These are phyloP conservation scores for Megaceryle maxima DNA, from an alignment of 2,113 vertebrate genomes.

Conservation along the genomic window DNA sequence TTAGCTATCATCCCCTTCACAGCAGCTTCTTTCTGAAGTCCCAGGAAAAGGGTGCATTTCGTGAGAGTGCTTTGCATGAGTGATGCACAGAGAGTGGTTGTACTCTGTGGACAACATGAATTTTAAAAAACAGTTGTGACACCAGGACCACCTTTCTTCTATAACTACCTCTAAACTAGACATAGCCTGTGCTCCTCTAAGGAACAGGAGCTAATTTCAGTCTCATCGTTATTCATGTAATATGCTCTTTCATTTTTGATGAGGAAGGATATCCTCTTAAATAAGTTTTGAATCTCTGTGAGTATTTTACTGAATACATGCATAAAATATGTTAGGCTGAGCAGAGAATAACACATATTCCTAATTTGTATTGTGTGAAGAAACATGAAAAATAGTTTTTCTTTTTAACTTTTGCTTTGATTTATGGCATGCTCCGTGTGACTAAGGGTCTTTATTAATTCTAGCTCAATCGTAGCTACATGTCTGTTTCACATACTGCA, in stretches of 20 bases:
- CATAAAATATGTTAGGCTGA: slow-evolving; percentile 9
- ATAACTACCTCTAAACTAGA: background rate
- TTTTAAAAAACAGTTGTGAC: background rate
- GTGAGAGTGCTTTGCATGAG: background rate
- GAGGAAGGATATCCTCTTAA: slow-evolving; percentile 33
- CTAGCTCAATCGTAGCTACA: background rate
- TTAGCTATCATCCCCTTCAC: background rate
- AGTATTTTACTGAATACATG: slow-evolving; percentile 25
- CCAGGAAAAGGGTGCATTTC: background rate
- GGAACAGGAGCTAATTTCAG: slow-evolving; percentile 35
- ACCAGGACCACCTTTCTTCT: background rate
- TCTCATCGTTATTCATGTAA: slow-evolving; percentile 1
- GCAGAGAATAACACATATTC: slow-evolving; percentile 5
- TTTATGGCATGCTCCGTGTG: background rate
- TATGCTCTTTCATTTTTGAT: slow-evolving; percentile 7
- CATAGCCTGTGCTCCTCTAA: background rate
- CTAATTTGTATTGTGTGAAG: background rate
- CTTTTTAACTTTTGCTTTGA: slow-evolving; percentile 22
- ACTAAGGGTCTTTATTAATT: slow-evolving; percentile 13
- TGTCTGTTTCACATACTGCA: background rate
- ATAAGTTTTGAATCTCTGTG: slow-evolving; percentile 30
- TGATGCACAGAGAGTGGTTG: background rate
- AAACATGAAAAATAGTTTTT: slow-evolving; percentile 1
- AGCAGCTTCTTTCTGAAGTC: background rate
- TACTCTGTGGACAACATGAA: background rate